A percentile compares a stretch with the other conserved stretches of the same genome.
These are phyloP conservation scores for Bursaphelenchus okinawaensis DNA, from an alignment of 2,888 invertebrate species.

Conservation along the genomic window DNA sequence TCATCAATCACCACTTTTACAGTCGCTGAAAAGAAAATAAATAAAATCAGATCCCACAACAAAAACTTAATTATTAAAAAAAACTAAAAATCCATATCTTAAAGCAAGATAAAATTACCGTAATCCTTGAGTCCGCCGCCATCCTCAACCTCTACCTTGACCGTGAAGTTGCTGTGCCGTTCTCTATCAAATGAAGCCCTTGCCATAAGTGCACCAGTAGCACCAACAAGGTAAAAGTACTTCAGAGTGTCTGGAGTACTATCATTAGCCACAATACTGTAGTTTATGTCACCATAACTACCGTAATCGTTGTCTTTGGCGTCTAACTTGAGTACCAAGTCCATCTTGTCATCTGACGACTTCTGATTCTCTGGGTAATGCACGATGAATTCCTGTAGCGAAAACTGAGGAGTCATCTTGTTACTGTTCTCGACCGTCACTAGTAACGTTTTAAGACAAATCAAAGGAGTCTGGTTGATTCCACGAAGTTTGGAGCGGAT, in stretches of 20 bases:
- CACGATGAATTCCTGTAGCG: slow-evolving; percentile 18
- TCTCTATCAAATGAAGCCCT: slow-evolving; percentile 84
- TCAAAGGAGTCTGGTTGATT: slow-evolving; percentile 1
- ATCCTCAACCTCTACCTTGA: slow-evolving; percentile 62
- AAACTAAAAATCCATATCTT: not conserved
- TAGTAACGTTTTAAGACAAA: slow-evolving; percentile 18
- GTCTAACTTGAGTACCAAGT: slow-evolving; percentile 35
- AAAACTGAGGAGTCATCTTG: slow-evolving; percentile 58
- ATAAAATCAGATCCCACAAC: no score
- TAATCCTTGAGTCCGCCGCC: slow-evolving; percentile 62
- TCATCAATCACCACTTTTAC: slow-evolving; percentile 26
- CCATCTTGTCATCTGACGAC: slow-evolving; percentile 19
- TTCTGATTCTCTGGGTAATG: slow-evolving; percentile 19
- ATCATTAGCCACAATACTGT: slow-evolving; percentile 13
- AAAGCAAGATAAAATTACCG: slow-evolving; percentile 16
- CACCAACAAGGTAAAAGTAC: not conserved
- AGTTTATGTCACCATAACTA: slow-evolving; percentile 22
- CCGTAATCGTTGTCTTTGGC: slow-evolving; percentile 38
- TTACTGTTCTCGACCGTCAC: slow-evolving; percentile 57
- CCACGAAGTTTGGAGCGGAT: slow-evolving; percentile 12
- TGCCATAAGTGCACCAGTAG: slow-evolving; percentile 68
- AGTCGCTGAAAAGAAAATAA: slow-evolving; percentile 28
- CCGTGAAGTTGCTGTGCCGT: slow-evolving; percentile 63
- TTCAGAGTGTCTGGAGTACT: slow-evolving; percentile 4
- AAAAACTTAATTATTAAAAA: no score